These are phyloP conservation scores for Sebastes itinus DNA, from an alignment of 2,797 vertebrate genomes.

Conservation along the genomic window DNA sequence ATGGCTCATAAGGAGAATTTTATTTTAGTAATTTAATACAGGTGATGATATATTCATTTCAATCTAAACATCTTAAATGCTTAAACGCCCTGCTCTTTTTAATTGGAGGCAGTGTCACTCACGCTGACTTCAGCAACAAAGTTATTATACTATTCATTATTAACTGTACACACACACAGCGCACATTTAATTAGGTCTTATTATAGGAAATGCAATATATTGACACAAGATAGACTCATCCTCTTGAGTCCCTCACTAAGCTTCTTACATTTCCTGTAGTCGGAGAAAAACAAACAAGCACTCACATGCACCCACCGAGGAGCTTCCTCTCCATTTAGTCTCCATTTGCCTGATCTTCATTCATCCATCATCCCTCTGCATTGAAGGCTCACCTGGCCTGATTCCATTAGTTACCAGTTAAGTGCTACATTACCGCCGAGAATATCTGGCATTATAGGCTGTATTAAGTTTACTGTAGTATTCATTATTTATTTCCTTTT, in stretches of 20 bases:
- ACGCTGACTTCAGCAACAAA: not conserved
- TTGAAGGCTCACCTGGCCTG: conserved; percentile 56
- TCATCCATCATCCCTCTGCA: conserved; percentile 43
- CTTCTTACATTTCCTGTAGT: conserved; percentile 57
- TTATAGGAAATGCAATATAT: conserved; percentile 50
- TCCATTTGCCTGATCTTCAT: conserved; percentile 19
- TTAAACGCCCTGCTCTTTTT: conserved; percentile 7
- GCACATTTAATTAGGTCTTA: conserved; percentile 51
- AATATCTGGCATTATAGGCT: conserved; percentile 43
- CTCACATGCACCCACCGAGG: not conserved
- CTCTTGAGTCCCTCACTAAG: conserved; percentile 42
- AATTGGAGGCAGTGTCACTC: conserved; percentile 35
- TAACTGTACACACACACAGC: conserved; percentile 12
- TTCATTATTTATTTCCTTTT: conserved; percentile 53
- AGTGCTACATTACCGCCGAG: conserved; percentile 29
- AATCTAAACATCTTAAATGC: not conserved
- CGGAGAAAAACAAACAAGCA: conserved; percentile 29
- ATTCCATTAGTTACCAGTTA: conserved; percentile 58
- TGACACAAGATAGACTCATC: conserved; percentile 26
- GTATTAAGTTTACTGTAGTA: conserved; percentile 24
- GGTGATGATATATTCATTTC: not conserved
- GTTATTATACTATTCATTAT: conserved; percentile 40
- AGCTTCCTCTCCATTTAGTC: conserved; percentile 24
- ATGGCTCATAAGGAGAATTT: not conserved
- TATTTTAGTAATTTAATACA: not conserved